Conservation (phyloP, 2,888 invertebrate genomes). For the Metacarcinus magister region DNA sequence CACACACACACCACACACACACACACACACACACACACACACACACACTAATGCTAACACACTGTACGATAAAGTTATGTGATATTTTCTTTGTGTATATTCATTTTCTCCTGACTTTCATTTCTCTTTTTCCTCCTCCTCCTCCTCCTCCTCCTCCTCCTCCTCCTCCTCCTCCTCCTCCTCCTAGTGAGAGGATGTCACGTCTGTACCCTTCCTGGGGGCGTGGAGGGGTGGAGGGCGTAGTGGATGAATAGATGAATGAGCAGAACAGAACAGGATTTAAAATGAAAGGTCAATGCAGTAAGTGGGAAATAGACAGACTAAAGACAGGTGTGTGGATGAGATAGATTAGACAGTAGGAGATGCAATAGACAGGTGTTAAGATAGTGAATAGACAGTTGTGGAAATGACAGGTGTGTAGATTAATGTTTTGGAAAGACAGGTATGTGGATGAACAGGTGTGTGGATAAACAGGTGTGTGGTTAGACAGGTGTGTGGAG, state of each 20-base stretch:
- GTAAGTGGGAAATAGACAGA: not conserved
- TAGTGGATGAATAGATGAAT: not conserved
- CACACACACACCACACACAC: no score
- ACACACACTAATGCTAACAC: no score
- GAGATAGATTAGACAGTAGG: not conserved
- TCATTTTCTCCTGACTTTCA: no score
- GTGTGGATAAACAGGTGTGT: no score
- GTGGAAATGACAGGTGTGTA: not conserved
- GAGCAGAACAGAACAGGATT: not conserved
- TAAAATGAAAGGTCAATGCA: not conserved
- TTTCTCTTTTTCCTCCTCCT: not conserved
- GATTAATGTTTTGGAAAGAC: not conserved
- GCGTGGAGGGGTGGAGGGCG: not conserved
- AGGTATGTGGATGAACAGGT: not conserved
- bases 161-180: constrained; percentile 5
- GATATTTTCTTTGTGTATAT: no score
- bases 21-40: no score
- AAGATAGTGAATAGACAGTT: not conserved
- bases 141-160: constrained; percentile 26
- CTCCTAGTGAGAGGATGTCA: not conserved
- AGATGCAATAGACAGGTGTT: not conserved
- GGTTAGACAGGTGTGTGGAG: not conserved
- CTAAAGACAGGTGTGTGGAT: not conserved
- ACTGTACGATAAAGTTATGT: no score
- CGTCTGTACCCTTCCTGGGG: not conserved